phyloP scores from a whole-genome alignment of 2,113 vertebrate genomes.

The Saguinus midas region DNA sequence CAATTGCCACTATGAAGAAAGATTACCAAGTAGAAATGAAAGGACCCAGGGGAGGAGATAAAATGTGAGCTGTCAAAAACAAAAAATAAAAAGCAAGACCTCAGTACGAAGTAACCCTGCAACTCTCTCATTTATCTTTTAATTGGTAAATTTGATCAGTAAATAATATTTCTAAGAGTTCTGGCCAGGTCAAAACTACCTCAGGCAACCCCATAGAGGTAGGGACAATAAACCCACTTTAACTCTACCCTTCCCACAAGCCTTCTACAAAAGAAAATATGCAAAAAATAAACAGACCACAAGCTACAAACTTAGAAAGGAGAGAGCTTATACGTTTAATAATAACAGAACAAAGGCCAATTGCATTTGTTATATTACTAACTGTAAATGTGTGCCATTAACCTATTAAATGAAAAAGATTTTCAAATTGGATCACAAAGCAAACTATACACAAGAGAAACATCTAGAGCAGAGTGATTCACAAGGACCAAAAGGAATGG shows the following conservation, averaged over 20 bases:
- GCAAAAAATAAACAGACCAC: not conserved
- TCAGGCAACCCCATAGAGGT: not conserved
- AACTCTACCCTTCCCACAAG: not conserved
- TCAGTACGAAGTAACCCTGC: not conserved
- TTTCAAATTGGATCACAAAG: not conserved
- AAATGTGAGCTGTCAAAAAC: not conserved
- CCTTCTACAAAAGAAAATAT: not conserved
- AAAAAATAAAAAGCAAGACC: not conserved
- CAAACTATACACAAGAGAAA: not conserved
- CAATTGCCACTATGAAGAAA: not conserved
- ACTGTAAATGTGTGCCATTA: not conserved
- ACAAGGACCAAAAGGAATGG: not conserved
- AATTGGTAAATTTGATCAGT: not conserved
- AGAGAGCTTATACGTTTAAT: not conserved
- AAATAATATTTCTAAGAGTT: not conserved
- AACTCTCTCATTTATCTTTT: not conserved
- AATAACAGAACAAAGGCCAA: not conserved
- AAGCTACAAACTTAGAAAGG: not conserved
- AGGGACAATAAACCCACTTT: not conserved
- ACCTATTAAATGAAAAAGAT: not conserved
- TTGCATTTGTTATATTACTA: not conserved
- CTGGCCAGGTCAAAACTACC: not conserved
- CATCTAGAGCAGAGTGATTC: not conserved
- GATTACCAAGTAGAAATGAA: not conserved
- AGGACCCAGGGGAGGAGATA: not conserved